Base-by-base conservation (phyloP, 1,140 invertebrate genomes). In the Portunus trituberculatus region DNA sequence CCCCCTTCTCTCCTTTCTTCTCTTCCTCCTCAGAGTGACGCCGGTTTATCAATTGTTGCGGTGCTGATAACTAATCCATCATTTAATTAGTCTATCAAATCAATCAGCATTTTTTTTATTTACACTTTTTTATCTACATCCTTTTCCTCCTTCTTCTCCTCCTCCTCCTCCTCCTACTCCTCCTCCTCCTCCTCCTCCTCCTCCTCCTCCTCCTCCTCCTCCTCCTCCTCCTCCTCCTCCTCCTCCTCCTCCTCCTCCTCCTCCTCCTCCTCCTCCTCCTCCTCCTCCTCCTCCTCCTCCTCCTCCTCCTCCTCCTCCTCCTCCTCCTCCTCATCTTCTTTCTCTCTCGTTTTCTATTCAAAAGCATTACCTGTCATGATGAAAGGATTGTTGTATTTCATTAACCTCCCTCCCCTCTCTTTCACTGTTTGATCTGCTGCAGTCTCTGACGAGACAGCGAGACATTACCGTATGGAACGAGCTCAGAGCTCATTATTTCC, bases 141-240 rank as follows among this genome's bases (percentile, higher is more conserved):
- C 59, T 29, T 86, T 8, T 28, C 84, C 29, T 29, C 29, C 84
- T 28, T 29, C 25, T 6, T 89, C 87, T 89, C 87, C 39, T 45
- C 39, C 25, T 28, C 87, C 25, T 29, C 32, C 87, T 89, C 87
- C 7, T 29, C 25, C 87, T 84, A 6, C 29, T 25, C 59, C 8
- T 91, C 48, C 59, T 46, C 29, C 16, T 91, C 90, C 59, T 46
- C 59, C 48, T 91, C 48, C 59, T 46, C 6, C 52, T 91, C 29
- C 28, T n/a, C 59, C 90, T 52, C 59, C 59, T 0, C 28, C 29
- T 67, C 59, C 12, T 8, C 59, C 67, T 92, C 67, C 39, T n/a
- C 14, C 31, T 91, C 59, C 16, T 31, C 10, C 59, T 90, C 31
- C 46, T 14, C 14, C 48, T 52, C 48, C 12, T 20, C 16, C 16